phyloP scores from a whole-genome alignment of 2,113 vertebrate genomes.

The Phodopus roborovskii region DNA sequence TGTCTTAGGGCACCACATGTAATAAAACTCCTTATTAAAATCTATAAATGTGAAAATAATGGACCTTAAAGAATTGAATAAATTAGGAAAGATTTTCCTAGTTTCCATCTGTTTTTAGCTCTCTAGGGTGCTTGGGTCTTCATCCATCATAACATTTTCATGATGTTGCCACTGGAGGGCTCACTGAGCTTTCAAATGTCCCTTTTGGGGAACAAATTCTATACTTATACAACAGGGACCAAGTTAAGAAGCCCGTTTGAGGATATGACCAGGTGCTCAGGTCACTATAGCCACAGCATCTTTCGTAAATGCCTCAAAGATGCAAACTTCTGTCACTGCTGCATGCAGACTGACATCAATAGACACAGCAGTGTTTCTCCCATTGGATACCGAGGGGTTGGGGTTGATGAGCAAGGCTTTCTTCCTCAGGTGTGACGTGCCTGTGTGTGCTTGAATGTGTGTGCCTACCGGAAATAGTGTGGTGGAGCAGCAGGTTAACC shows the following conservation, averaged over 20 bases:
- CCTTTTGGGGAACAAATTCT: slow-evolving; percentile 41
- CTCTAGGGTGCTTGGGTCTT: background rate
- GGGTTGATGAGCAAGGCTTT: background rate
- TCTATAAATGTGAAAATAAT: slow-evolving; percentile 8
- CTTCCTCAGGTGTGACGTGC: rapidly evolving
- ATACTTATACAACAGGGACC: background rate
- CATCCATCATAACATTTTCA: slow-evolving; percentile 55
- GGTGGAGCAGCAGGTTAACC: too few relatives aligned
- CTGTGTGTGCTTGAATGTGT: background rate
- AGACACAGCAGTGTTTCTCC: background rate
- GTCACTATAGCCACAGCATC: background rate
- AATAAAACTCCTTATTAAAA: slow-evolving; percentile 56
- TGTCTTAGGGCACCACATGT: background rate
- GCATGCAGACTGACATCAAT: background rate
- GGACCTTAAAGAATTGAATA: slow-evolving; percentile 23
- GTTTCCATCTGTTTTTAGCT: background rate
- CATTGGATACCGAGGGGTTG: background rate
- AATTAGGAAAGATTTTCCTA: background rate
- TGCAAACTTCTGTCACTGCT: background rate
- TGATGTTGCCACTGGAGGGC: slow-evolving; percentile 67
- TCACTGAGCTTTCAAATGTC: slow-evolving; percentile 14
- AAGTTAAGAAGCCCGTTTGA: background rate
- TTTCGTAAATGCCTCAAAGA: background rate
- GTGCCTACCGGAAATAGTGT: too few relatives aligned
- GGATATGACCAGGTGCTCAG: background rate